Percentiles rank a stretch among this genome's conserved stretches.
These are phyloP conservation scores for Corythoichthys haematopterus DNA, from an alignment of 2,113 vertebrate species.

Conservation along the genomic window DNA sequence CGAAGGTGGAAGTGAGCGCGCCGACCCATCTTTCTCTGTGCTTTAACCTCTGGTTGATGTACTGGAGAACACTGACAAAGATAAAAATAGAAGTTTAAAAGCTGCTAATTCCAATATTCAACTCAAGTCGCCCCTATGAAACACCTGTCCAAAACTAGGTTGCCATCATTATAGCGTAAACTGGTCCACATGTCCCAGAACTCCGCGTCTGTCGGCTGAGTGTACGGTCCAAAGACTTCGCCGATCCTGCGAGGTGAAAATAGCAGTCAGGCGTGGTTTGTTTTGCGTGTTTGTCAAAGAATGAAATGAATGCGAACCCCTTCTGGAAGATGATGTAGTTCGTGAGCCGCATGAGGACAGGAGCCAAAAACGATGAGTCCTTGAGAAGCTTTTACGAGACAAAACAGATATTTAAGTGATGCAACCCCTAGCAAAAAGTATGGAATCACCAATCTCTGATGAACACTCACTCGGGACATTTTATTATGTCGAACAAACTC, in stretches of 20 bases:
- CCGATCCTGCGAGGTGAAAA: constrained; percentile 68
- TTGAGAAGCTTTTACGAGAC: constrained; percentile 81
- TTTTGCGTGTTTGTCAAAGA: constrained; percentile 18
- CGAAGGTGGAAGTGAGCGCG: constrained; percentile 76
- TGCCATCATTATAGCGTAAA: constrained; percentile 86
- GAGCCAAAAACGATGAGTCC: constrained; percentile 80
- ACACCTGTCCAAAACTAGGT: constrained; percentile 89
- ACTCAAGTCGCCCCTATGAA: not conserved
- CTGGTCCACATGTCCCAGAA: constrained; percentile 94
- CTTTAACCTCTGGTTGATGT: constrained; percentile 86
- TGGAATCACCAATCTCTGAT: too few relatives aligned
- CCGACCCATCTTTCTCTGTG: constrained; percentile 90
- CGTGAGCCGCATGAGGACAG: constrained; percentile 77
- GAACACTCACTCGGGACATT: too few relatives aligned
- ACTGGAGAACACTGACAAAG: constrained; percentile 82
- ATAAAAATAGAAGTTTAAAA: not conserved
- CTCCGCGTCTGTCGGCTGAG: constrained; percentile 83
- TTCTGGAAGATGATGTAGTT: constrained; percentile 86
- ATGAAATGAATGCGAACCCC: constrained; percentile 69
- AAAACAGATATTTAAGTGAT: not conserved
- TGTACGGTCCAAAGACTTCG: constrained; percentile 89
- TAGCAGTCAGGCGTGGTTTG: not conserved
- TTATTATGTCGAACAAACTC: too few relatives aligned
- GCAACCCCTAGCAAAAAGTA: too few relatives aligned
- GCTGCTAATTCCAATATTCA: not conserved